A percentile compares a stretch with the other conserved stretches of the same genome.
Evolutionary conservation across 2,888 invertebrate genomes (phyloP).

Genomic region (Torymus aiolomorphi): DNA sequence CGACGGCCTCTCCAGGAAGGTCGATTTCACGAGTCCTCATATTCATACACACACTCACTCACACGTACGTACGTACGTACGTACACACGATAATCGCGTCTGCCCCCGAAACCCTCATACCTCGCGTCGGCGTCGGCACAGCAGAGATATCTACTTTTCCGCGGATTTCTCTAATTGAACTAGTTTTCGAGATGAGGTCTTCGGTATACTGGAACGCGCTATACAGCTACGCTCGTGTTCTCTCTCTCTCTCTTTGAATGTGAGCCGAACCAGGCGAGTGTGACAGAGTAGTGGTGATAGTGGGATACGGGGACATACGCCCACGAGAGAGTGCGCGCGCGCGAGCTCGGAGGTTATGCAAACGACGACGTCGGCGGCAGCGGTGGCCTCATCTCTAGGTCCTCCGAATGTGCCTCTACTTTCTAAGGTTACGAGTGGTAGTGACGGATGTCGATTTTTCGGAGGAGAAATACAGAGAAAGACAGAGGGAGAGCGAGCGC

Average conservation of each 20-base stretch:
- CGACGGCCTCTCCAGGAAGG: too few relatives aligned
- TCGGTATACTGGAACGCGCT: slow-evolving; percentile 15
- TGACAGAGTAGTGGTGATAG: too few relatives aligned
- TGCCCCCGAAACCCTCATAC: slow-evolving; percentile 73
- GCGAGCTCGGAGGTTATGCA: slow-evolving; percentile 38
- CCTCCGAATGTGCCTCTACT: slow-evolving; percentile 32
- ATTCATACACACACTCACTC: neutral
- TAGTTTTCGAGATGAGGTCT: slow-evolving; percentile 67
- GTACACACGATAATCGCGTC: slow-evolving; percentile 39
- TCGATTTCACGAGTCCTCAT: slow-evolving; percentile 27
- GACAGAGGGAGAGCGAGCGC: neutral
- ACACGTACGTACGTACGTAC: too few relatives aligned
- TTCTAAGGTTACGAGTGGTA: slow-evolving; percentile 17
- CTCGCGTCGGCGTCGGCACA: slow-evolving; percentile 58
- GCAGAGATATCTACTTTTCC: slow-evolving; percentile 69
- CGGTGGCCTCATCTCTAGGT: neutral
- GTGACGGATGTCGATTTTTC: too few relatives aligned
- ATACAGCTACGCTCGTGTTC: too few relatives aligned
- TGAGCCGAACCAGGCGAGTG: too few relatives aligned
- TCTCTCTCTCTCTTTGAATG: too few relatives aligned
- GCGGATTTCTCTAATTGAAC: slow-evolving; percentile 73
- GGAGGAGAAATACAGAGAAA: too few relatives aligned
- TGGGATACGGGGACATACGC: slow-evolving; percentile 3
- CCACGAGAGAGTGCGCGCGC: neutral
- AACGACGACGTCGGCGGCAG: slow-evolving; percentile 27